Conservation (phyloP, 1,140 invertebrate species). For the Drosophila lacteicornis region DNA sequence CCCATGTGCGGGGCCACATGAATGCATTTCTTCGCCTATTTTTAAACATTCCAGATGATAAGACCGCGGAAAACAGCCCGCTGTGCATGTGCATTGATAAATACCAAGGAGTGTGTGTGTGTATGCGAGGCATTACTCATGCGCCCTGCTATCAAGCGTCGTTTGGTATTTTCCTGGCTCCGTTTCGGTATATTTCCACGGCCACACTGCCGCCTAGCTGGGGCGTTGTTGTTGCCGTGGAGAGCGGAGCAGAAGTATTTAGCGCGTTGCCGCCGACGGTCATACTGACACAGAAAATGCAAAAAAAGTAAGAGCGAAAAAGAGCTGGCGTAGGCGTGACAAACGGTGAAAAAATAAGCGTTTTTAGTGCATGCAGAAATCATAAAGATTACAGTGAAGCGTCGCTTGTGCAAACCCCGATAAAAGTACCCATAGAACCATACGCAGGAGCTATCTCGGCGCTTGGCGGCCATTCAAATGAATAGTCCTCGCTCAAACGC, state of each 20-base stretch:
- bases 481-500: conserved; percentile 83
- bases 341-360: conserved; percentile 57
- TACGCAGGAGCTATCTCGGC: conserved; percentile 10
- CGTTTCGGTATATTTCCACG: conserved; percentile 22
- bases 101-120: conserved; percentile 3
- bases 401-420: conserved; percentile 11
- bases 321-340: conserved; percentile 75
- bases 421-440: background rate
- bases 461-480: conserved; percentile 67
- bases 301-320: conserved; percentile 69
- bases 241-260: conserved; percentile 32
- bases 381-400: conserved; percentile 17
- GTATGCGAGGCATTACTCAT: conserved; percentile 43
- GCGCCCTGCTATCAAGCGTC: conserved; percentile 21
- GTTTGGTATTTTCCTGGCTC: conserved; percentile 31
- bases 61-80: conserved; percentile 39
- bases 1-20: conserved; percentile 39
- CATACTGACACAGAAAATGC: conserved; percentile 65
- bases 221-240: conserved; percentile 31
- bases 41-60: conserved; percentile 64
- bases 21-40: conserved; percentile 51
- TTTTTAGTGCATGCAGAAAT: conserved; percentile 30
- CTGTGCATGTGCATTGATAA: conserved; percentile 58
- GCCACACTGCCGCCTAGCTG: conserved; percentile 20
- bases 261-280: conserved; percentile 47